Base-by-base conservation (phyloP, 2,797 vertebrate species). In the Echiichthys vipera region DNA sequence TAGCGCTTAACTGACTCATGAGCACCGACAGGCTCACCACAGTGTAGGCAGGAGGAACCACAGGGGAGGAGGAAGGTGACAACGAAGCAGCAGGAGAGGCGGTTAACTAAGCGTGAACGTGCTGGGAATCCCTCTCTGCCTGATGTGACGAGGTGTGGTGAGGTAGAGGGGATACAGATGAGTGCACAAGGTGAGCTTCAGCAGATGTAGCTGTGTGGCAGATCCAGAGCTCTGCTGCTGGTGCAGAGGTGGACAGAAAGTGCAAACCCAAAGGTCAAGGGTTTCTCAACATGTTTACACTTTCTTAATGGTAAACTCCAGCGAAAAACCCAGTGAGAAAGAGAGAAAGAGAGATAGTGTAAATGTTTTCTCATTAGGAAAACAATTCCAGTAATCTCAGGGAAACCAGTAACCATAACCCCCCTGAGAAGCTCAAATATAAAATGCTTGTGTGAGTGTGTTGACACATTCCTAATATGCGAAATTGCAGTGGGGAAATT, bases 91-190 rank as follows among this genome's bases (percentile, higher is more conserved):
- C n/a, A 0, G 17, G 10, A 14, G 24, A 58, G 30, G 36, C 30
- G 5, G 32, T n/a, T 39, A 70, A 74, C 46, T 36, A 65, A 62
- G 66, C 1, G 36, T 72, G 68, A 74, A 66, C 50, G 30, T 39
- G 62, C 78, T 83, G 90, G 92, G 91, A 92, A 92, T 85, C 91
- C 83, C 89, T 91, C 67, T 72, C 53, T 47, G 46, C 0, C 56
- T 84, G 68, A 86, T 77, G 62, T 45, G 66, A 80, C 84, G 73
- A 79, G 75, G 74, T 80, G 73, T 78, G 75, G 56, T 45, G 62
- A 65, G 49, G 49, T 62, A 10, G 27, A 30, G 70, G 57, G 46
- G 81, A 78, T 62, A 55, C 65, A 88, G 79, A 75, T 62, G 65
- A 76, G 9, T n/a, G n/a, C 54, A 39, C 40, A 37, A 42, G 37